Conservation (phyloP, 1,140 invertebrate species). For the Conus betulinus region DNA sequence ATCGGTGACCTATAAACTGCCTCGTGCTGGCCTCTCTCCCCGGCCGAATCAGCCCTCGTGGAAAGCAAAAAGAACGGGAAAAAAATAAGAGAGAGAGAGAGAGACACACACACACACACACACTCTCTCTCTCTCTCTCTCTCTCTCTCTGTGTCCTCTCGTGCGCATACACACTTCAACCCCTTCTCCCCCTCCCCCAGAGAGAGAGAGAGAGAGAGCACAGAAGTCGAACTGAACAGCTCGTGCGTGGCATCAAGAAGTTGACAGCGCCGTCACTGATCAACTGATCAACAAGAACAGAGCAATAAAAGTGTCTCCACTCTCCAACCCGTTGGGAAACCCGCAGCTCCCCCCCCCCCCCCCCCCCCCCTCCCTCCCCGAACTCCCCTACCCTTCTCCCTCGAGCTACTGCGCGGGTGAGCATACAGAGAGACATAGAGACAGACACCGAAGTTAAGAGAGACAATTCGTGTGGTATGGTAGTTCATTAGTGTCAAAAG, state of each 20-base stretch:
- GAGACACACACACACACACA: constrained; percentile 1
- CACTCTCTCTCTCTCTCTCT: not conserved
- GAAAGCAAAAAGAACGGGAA: not conserved
- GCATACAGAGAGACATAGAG: not conserved
- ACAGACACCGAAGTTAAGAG: no score
- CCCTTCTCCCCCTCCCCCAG: not conserved
- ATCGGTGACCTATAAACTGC: no score
- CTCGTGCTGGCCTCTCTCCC: no score
- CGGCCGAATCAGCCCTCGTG: no score
- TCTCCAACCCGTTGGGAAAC: not conserved
- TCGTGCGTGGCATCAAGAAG: no score
- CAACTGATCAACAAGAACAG: not conserved
- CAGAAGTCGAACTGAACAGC: no score
- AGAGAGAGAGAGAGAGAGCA: no score
- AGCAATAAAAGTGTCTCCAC: constrained; percentile 11
- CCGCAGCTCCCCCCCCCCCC: not conserved
- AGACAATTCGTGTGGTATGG: no score
- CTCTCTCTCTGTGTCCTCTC: not conserved
- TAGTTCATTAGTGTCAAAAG: no score
- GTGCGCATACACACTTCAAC: not conserved
- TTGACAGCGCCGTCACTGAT: not conserved
- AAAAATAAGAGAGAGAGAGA: not conserved
- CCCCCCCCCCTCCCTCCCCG: not conserved
- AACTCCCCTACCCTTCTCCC: no score
- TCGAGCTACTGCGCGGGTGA: not conserved